phyloP scores from a whole-genome alignment of 1,140 invertebrate species.

The Idris sp. region DNA sequence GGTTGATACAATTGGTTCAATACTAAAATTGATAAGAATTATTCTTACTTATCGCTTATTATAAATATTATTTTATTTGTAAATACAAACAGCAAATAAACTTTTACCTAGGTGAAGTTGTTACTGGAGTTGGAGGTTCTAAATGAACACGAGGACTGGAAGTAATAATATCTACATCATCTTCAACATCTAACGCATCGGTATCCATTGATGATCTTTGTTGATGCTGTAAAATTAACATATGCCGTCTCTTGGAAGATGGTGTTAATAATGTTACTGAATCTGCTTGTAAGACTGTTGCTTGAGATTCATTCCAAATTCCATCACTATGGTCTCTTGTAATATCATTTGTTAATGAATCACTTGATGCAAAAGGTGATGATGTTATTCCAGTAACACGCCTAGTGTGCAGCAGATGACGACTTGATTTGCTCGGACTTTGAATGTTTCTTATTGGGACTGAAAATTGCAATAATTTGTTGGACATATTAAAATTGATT shows the following conservation, averaged over 20 bases:
- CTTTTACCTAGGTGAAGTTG: constrained; percentile 27
- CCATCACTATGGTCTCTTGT: constrained; percentile 90
- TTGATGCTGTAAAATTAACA: constrained; percentile 87
- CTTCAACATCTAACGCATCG: constrained; percentile 85
- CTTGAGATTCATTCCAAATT: constrained; percentile 92
- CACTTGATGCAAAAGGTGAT: constrained; percentile 88
- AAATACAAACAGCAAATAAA: too few relatives aligned
- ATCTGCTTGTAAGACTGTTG: constrained; percentile 87
- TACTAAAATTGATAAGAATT: constrained; percentile 40
- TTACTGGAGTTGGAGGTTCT: constrained; percentile 69
- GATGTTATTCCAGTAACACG: constrained; percentile 61
- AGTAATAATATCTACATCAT: constrained; percentile 79
- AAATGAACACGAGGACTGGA: constrained; percentile 72
- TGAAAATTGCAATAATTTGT: constrained; percentile 29
- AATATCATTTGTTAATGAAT: constrained; percentile 86
- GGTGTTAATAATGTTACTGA: constrained; percentile 84
- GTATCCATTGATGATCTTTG: constrained; percentile 91
- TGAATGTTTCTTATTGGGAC: constrained; percentile 62
- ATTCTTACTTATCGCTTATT: constrained; percentile 1
- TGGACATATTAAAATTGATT: background rate
- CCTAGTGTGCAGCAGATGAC: constrained; percentile 63
- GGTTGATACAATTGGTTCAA: constrained; percentile 53
- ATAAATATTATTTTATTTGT: background rate
- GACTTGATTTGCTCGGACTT: constrained; percentile 53
- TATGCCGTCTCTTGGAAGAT: constrained; percentile 85